Conservation (phyloP, 2,113 vertebrate genomes). For the Rhynchomys soricoides region DNA sequence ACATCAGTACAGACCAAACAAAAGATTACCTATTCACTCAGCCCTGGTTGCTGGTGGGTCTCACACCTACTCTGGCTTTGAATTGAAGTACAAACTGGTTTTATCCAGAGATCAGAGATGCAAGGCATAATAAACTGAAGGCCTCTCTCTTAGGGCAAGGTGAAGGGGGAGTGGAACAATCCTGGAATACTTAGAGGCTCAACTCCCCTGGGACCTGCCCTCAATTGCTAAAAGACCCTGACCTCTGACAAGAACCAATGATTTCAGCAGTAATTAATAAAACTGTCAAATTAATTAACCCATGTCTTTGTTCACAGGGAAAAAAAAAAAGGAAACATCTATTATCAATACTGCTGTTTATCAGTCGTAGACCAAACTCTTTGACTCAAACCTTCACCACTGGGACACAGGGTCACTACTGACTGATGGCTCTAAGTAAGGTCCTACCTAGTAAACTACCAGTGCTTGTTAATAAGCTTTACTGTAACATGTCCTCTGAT, state of each 20-base stretch:
- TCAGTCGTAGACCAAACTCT: constrained; percentile 43
- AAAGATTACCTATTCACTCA: not conserved
- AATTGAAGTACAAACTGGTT: not conserved
- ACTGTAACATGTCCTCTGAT: not conserved
- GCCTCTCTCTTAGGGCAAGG: not conserved
- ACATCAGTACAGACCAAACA: not conserved
- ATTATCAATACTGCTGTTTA: constrained; percentile 46
- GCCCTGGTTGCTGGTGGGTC: not conserved
- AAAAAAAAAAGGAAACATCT: not conserved
- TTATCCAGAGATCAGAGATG: not conserved
- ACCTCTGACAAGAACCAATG: constrained; percentile 78
- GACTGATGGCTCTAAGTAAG: constrained; percentile 21
- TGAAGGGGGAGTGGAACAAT: not conserved
- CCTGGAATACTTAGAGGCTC: not conserved
- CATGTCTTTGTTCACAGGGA: constrained; percentile 70
- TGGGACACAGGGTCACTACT: not conserved
- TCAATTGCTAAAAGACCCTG: constrained; percentile 74
- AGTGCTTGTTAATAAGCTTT: constrained; percentile 5
- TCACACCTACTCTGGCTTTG: not conserved
- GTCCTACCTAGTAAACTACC: not conserved
- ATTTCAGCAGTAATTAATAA: constrained; percentile 77
- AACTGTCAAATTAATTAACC: constrained; percentile 82
- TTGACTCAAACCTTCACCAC: not conserved
- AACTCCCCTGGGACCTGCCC: constrained; percentile 55
- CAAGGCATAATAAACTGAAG: not conserved